Percentiles rank a stretch among this genome's conserved stretches.
These are phyloP conservation scores for Lepus oiostolus DNA, from an alignment of 2,797 vertebrate species.

Conservation along the genomic window DNA sequence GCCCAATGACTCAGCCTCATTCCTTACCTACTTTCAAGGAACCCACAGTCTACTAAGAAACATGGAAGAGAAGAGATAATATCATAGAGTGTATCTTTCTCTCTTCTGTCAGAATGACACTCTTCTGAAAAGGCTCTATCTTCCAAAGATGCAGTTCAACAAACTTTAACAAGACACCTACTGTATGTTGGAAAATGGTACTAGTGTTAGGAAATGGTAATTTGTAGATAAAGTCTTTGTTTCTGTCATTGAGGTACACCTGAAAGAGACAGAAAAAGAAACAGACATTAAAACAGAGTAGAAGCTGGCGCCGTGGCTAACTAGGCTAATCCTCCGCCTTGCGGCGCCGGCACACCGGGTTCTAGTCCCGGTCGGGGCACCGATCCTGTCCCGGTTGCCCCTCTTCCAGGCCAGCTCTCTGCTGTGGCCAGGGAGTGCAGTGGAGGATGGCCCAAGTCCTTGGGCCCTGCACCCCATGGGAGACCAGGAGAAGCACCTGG, in stretches of 20 bases:
- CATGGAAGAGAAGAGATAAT: neutral
- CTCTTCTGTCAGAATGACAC: constrained; percentile 10
- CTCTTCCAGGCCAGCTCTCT: no score
- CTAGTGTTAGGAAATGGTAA: neutral
- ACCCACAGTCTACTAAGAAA: neutral
- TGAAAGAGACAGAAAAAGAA: constrained; percentile 11
- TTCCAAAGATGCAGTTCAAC: constrained; percentile 14
- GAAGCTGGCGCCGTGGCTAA: neutral
- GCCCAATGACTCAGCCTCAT: neutral
- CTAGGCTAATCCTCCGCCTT: no score
- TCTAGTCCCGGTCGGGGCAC: no score
- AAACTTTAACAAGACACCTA: neutral
- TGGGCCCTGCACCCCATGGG: no score
- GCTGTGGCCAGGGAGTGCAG: no score
- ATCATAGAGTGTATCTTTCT: neutral
- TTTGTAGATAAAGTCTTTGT: neutral
- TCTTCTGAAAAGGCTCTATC: neutral
- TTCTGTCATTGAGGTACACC: constrained; percentile 16
- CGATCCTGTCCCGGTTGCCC: no score
- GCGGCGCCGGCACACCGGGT: no score
- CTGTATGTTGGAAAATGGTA: constrained; percentile 16
- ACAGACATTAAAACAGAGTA: neutral
- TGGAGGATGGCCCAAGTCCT: no score
- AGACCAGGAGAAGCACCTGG: no score
- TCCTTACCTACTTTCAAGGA: neutral